A percentile compares a stretch with the other conserved stretches of the same genome.
Evolutionary conservation across 2,888 invertebrate species (phyloP).

Genomic region (Argynnis bischoffii): DNA sequence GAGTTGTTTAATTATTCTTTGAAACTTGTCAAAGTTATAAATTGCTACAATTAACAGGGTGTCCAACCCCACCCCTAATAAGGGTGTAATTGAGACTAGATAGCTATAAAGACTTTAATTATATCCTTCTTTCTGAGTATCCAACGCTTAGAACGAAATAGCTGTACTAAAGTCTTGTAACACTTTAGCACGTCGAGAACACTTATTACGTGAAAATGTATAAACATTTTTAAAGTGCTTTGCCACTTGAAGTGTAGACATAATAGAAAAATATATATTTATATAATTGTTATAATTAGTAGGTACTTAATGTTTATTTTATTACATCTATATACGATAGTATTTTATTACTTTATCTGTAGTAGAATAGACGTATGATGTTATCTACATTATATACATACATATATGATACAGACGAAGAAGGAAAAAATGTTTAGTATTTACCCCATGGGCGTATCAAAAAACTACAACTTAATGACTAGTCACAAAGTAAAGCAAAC

Average conservation of each 20-base stretch:
- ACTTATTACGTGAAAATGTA: constrained; percentile 17
- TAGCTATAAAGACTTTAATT: constrained; percentile 12
- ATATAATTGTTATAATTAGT: too few relatives aligned
- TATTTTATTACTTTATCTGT: too few relatives aligned
- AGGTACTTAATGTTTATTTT: not conserved
- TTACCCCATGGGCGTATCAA: too few relatives aligned
- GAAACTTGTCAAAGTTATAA: not conserved
- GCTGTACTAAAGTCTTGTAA: not conserved
- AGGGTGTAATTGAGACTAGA: constrained; percentile 18
- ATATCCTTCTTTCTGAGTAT: constrained; percentile 15
- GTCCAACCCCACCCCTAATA: not conserved
- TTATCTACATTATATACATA: too few relatives aligned
- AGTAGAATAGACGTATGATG: too few relatives aligned
- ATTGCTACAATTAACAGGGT: not conserved
- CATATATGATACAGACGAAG: too few relatives aligned
- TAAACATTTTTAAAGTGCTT: constrained; percentile 9
- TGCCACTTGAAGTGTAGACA: constrained; percentile 14
- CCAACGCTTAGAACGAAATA: constrained; percentile 6
- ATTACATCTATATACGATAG: not conserved
- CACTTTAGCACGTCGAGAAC: constrained; percentile 9
- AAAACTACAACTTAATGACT: too few relatives aligned
- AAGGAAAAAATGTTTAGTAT: too few relatives aligned
- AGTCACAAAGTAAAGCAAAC: too few relatives aligned
- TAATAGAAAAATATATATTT: constrained; percentile 1
- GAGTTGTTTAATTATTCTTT: constrained; percentile 3